Conservation (phyloP, 92 coral and sea anemone species). For the Pocillopora meandrina region DNA sequence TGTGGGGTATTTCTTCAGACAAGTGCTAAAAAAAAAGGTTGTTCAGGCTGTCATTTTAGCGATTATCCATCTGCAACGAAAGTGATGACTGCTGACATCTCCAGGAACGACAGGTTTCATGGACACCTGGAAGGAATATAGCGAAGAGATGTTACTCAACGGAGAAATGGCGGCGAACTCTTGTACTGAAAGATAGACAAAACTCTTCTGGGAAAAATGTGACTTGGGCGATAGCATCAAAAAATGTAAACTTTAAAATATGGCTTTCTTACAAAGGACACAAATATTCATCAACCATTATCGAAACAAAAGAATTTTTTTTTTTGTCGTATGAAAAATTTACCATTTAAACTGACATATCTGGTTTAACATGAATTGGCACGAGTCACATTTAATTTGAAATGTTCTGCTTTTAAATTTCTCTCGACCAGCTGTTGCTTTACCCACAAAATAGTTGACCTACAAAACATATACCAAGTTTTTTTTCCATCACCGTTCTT, state of each 20-base stretch:
- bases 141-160: not conserved
- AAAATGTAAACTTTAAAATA: not conserved
- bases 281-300: not conserved
- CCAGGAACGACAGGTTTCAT: slow-evolving; percentile 1
- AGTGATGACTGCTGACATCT: slow-evolving; percentile 6
- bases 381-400: not conserved
- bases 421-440: not conserved
- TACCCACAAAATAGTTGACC: not conserved
- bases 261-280: not conserved
- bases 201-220: not conserved
- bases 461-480: not conserved
- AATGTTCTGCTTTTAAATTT: not conserved
- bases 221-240: not conserved
- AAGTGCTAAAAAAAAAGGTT: not conserved
- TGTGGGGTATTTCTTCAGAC: not conserved
- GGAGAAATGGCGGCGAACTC: not conserved
- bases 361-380: not conserved
- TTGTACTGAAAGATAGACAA: not conserved
- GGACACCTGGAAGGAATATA: not conserved
- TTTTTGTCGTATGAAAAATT: not conserved
- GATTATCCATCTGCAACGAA: not conserved
- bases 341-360: not conserved
- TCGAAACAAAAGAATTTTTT: not conserved
- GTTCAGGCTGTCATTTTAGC: not conserved
- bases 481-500: not conserved